These are phyloP conservation scores for Rapana venosa DNA, from an alignment of 2,888 invertebrate genomes.

Conservation along the genomic window DNA sequence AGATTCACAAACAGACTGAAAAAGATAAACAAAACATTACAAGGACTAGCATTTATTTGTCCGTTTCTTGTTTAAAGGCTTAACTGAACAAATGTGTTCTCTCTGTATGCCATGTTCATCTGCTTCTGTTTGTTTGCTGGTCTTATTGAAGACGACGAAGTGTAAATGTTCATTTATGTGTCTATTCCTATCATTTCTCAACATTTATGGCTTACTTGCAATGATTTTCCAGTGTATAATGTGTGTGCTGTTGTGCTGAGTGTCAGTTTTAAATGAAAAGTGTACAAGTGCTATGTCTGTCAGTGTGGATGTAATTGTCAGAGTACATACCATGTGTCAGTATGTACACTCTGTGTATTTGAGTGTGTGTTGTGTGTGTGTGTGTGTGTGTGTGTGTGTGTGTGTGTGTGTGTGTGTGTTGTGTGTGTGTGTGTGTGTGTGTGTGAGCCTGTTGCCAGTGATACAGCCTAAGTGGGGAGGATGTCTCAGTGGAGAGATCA, in stretches of 20 bases:
- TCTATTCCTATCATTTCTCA: no score
- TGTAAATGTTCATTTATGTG: no score
- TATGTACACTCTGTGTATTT: slow-evolving; percentile 2
- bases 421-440: neutral
- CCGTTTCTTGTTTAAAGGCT: no score
- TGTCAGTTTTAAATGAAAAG: neutral
- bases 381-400: slow-evolving; percentile 36
- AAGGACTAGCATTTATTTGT: no score
- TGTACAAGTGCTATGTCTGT: slow-evolving; percentile 11
- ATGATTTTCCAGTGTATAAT: no score
- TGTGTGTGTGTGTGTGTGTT: slow-evolving; percentile 24
- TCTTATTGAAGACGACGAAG: no score
- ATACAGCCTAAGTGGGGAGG: neutral
- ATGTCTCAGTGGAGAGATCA: neutral
- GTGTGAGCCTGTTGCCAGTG: neutral
- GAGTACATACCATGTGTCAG: neutral
- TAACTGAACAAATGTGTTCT: no score
- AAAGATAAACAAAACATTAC: no score
- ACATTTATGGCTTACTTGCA: no score
- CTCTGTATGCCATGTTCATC: no score
- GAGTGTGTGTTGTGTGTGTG: neutral
- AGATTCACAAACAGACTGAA: no score
- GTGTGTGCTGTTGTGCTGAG: neutral
- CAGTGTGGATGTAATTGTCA: neutral
- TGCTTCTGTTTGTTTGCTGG: no score